A percentile compares a stretch with the other conserved stretches of the same genome.
These are phyloP conservation scores for Hirundichthys speculiger DNA, from an alignment of 2,113 vertebrate species.

Conservation along the genomic window DNA sequence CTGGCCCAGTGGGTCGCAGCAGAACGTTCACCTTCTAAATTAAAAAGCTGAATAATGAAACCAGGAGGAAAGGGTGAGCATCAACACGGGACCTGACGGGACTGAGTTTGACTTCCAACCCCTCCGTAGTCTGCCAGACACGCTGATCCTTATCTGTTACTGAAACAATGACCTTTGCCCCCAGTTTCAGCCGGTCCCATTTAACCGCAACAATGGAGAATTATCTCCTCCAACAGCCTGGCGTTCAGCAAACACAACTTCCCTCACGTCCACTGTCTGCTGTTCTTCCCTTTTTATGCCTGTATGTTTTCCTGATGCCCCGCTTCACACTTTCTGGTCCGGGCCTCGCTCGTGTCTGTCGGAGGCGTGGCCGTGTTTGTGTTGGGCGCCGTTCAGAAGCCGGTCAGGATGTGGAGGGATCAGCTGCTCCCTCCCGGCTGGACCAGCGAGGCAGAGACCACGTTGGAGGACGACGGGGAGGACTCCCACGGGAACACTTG, in stretches of 20 bases:
- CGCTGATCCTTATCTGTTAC: constrained; percentile 61
- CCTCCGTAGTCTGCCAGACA: constrained; percentile 20
- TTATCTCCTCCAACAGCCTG: constrained; percentile 33
- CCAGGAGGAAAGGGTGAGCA: background rate
- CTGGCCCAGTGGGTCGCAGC: constrained; percentile 22
- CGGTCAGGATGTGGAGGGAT: constrained; percentile 64
- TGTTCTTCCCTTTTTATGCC: constrained; percentile 7
- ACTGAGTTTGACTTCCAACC: constrained; percentile 6
- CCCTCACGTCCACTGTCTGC: constrained; percentile 19
- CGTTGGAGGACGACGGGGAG: constrained; percentile 50
- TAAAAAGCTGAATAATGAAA: constrained; percentile 12
- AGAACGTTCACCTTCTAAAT: constrained; percentile 32
- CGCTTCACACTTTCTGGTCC: constrained; percentile 36
- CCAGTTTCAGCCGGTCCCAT: constrained; percentile 7
- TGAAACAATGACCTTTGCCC: constrained; percentile 47
- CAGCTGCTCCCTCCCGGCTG: constrained; percentile 66
- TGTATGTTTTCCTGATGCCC: constrained; percentile 51
- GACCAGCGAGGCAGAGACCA: constrained; percentile 31
- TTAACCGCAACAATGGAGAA: constrained; percentile 42
- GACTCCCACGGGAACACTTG: constrained; percentile 67
- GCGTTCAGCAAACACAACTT: constrained; percentile 40
- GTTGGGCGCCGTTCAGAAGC: constrained; percentile 39
- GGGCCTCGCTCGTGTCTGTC: constrained; percentile 44
- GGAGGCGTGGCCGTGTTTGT: constrained; percentile 17
- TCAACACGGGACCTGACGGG: constrained; percentile 14